Conservation (phyloP, 2,888 invertebrate genomes). For the Selenia dentaria region DNA sequence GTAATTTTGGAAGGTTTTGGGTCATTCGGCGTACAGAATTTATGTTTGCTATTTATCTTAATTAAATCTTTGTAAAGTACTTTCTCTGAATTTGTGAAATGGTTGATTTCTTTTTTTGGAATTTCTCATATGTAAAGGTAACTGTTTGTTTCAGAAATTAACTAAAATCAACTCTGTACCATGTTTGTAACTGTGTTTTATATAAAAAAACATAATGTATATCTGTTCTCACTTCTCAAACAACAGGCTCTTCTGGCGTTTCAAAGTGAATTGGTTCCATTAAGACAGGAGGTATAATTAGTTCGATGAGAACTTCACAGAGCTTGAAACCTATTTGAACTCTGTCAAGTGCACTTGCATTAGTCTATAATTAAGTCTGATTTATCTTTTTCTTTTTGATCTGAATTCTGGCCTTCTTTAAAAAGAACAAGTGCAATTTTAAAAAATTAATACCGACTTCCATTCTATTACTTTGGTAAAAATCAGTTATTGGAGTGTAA, state of each 20-base stretch:
- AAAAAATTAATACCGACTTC: too few relatives aligned
- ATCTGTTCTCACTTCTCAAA: background rate
- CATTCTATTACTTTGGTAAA: too few relatives aligned
- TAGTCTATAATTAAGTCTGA: slow-evolving; percentile 7
- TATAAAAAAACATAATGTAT: too few relatives aligned
- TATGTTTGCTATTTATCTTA: slow-evolving; percentile 17
- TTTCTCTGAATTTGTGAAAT: background rate
- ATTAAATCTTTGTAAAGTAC: slow-evolving; percentile 1
- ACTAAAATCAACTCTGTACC: too few relatives aligned
- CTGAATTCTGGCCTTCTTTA: too few relatives aligned
- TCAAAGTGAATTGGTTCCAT: background rate
- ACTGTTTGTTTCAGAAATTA: too few relatives aligned
- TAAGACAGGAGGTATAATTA: slow-evolving; percentile 3
- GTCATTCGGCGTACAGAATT: slow-evolving; percentile 25
- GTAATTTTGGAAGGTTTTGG: slow-evolving; percentile 28
- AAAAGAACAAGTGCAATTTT: too few relatives aligned
- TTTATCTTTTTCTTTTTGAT: too few relatives aligned
- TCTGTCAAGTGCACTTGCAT: slow-evolving; percentile 19
- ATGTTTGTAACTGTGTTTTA: too few relatives aligned
- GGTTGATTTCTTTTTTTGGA: too few relatives aligned
- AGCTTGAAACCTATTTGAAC: slow-evolving; percentile 6
- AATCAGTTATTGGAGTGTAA: too few relatives aligned
- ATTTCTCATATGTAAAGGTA: too few relatives aligned
- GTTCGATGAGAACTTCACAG: background rate
- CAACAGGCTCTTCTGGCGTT: background rate